A percentile compares a stretch with the other conserved stretches of the same genome.
Evolutionary conservation across 2,113 vertebrate species (phyloP).

Genomic region (Onychorhynchus coronatus): DNA sequence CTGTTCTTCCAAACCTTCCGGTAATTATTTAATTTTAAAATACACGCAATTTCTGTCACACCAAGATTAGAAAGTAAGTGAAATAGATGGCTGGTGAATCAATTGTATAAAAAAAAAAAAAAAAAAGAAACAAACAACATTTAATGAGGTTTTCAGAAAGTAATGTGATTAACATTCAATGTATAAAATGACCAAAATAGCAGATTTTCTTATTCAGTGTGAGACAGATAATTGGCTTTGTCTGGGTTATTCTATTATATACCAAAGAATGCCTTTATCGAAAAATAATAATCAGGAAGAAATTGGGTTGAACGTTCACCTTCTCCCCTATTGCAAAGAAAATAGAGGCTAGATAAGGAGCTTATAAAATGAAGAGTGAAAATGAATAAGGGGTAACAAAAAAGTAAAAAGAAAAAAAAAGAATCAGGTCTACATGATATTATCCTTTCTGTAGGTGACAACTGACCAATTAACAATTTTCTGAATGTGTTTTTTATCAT

Average conservation of each 20-base stretch:
- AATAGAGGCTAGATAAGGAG: background rate
- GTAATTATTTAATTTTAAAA: background rate
- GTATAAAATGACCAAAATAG: constrained; percentile 15
- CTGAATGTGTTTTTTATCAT: background rate
- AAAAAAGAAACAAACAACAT: too few relatives aligned
- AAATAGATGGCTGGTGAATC: background rate
- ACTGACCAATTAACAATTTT: background rate
- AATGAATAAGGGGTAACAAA: background rate
- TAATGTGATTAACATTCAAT: constrained; percentile 3
- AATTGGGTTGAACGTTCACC: constrained; percentile 37
- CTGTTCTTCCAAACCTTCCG: background rate
- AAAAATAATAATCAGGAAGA: constrained; percentile 41
- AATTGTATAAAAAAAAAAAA: background rate
- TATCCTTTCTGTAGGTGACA: background rate
- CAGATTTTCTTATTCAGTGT: constrained; percentile 13
- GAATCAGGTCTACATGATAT: background rate
- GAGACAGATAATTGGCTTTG: constrained; percentile 34
- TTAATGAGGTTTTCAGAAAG: background rate
- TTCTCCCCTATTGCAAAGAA: background rate
- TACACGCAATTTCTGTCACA: background rate
- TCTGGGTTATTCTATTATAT: constrained; percentile 27
- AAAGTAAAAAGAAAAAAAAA: background rate
- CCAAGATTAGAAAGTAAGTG: background rate
- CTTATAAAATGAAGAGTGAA: background rate
- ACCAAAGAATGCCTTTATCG: constrained; percentile 29